Evolutionary conservation across 2,888 invertebrate species (phyloP), one percentile per base, ranked within the genome.

Genomic region (Cephus pulcher): DNA sequence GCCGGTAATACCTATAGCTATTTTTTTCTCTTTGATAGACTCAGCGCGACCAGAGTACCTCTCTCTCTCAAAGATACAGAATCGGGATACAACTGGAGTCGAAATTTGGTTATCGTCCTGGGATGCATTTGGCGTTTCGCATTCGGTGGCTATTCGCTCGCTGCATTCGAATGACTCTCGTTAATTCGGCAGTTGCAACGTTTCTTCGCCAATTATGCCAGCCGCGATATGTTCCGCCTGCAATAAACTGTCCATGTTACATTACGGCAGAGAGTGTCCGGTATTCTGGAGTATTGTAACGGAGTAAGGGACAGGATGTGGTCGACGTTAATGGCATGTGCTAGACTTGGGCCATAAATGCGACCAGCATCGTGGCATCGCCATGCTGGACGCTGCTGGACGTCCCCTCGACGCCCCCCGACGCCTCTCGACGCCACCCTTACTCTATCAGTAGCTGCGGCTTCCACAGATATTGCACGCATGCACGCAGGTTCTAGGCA

Each of bases 261-360:
- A 85, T 85, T 83, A 82, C 76, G 77, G 80, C 71, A 78, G 80
- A 81, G 71, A 34, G 79, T 77, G 82, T 80, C 80, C 82, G 78
- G 82, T 79, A 83, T 84, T 84, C 80, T 83, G 83, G 78, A 84
- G 84, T 85, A 84, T 82, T 81, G 82, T 79, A 81, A 82, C 81
- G 85, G 82, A 82, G 81, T 81, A 84, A 83, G 84, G 84, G 86
- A 84, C 78, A 82, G 84, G 83, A 87, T 86, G 86, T 80, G 86
- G 86, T 84, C 83, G 82, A 85, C 86, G 84, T 85, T 88, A 88
- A 88, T 87, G 84, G 86, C 82, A 83, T 85, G 84, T 83, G 82
- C 83, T 80, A 82, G 80, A 79, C 82, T 76, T 75, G 71, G 75
- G 56, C 79, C 71, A 80, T 82, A 82, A 83, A 81, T 75, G 81